Conservation (phyloP, 2,113 vertebrate species). For the Laticauda laticaudata region DNA sequence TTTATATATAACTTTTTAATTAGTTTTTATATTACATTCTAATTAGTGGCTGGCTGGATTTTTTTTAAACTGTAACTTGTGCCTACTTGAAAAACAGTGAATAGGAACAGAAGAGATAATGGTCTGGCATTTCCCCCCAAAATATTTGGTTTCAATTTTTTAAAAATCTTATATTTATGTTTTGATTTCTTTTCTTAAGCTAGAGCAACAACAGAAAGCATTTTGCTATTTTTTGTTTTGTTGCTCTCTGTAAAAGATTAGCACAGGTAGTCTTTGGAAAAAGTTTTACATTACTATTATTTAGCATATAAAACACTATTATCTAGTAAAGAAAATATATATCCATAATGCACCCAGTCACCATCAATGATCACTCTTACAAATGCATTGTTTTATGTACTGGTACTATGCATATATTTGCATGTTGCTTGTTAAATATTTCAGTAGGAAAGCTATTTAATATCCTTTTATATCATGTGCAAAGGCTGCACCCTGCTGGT, state of each 20-base stretch:
- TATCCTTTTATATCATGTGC: neutral
- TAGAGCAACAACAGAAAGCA: slow-evolving; percentile 12
- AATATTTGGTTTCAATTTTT: neutral
- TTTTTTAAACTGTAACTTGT: neutral
- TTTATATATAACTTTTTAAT: neutral
- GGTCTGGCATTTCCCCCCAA: neutral
- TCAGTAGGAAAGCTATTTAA: neutral
- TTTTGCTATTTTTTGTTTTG: neutral
- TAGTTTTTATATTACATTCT: neutral
- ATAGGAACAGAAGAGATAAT: neutral
- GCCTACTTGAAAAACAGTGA: neutral
- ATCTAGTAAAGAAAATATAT: neutral
- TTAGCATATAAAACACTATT: neutral
- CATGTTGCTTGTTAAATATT: neutral
- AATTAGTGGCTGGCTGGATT: neutral
- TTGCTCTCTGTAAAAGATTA: neutral
- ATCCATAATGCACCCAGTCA: neutral
- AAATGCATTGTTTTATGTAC: neutral
- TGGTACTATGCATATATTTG: slow-evolving; percentile 17
- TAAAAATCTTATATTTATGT: neutral
- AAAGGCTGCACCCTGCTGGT: slow-evolving; percentile 53
- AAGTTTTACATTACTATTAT: slow-evolving; percentile 14
- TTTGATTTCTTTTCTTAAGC: neutral
- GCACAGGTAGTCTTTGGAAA: neutral
- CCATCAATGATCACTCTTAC: neutral